Evolutionary conservation across 2,113 vertebrate genomes (phyloP), one percentile per base, ranked within the genome.

Genomic region (Stomatorhinus ivindoensis): DNA sequence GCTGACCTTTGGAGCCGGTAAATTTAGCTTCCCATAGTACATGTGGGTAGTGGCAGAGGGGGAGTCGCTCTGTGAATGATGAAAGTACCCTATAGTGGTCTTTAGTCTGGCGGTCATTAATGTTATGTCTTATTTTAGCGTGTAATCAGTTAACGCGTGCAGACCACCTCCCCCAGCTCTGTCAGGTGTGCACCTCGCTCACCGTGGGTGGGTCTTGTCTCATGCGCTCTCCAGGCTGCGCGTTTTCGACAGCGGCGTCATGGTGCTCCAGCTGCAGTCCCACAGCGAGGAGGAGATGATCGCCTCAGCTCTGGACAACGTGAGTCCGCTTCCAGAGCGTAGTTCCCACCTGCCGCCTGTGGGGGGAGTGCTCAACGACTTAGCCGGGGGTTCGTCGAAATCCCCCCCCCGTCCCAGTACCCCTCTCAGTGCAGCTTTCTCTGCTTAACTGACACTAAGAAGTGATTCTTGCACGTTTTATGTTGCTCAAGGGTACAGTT

Each of bases 261-360:
- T 99, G 98, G 98, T 99, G 90, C 98, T 99, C 92, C 98, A 99
- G 92, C 97, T 99, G 61, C 97, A 98, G 94, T 99, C 98, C 89
- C 98, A 99, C 94, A 99, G 96, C 0, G 98, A 99, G 93, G 98
- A 99, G 94, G 98, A 99, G 95, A 99, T 99, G 97, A 97, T 99
- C 87, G 96, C 98, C 92, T 97, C 98, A 86, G 98, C 98, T 85
- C 93, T 99, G 93, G 98, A 99, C 94, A 98, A 95, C 69, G 98
- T 99, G 95, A 93, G 95, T 92, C 35, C 88, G 19, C 35, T 58
- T 51, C 10, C 39, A 13, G 17, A 3, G 5, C 42, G 21, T n/a
- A 39, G 21, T 46, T 84, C 44, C 82, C 82, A 47, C 21, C 39
- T 42, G 39, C 76, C 8, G 4, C 76, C 76, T 42, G 31, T 21